These are phyloP conservation scores for Platycheirus albimanus DNA, from an alignment of 2,888 invertebrate genomes.

Conservation along the genomic window DNA sequence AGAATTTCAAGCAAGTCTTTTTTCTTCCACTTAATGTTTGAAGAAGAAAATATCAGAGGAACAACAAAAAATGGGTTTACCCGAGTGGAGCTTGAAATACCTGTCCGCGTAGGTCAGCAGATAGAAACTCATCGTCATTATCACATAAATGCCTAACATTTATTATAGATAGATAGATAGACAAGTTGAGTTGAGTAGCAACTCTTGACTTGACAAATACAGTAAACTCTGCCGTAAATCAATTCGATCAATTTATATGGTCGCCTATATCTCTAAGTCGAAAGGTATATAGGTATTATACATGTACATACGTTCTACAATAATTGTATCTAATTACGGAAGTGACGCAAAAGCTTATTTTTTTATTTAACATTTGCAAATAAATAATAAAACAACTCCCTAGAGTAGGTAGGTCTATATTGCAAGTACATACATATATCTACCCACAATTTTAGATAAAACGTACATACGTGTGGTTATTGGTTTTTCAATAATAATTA, in stretches of 20 bases:
- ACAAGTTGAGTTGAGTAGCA: constrained; percentile 16
- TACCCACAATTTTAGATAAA: constrained; percentile 25
- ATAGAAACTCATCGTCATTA: constrained; percentile 7
- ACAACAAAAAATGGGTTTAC: constrained; percentile 55
- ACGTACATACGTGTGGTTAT: constrained; percentile 37
- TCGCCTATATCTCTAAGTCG: too few relatives aligned
- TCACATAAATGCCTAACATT: too few relatives aligned
- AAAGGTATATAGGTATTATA: too few relatives aligned
- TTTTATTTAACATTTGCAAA: constrained; percentile 56
- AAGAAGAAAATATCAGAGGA: constrained; percentile 20
- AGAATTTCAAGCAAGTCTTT: constrained; percentile 55
- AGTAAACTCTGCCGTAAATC: constrained; percentile 66
- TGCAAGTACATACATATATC: too few relatives aligned
- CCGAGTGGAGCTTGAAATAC: constrained; percentile 59
- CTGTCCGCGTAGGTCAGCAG: constrained; percentile 38
- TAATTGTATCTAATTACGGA: constrained; percentile 71
- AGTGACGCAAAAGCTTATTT: constrained; percentile 69
- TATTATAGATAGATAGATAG: too few relatives aligned
- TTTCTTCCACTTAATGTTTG: constrained; percentile 41
- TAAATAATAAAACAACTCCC: constrained; percentile 34
- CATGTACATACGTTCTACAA: constrained; percentile 1
- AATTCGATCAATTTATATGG: constrained; percentile 70
- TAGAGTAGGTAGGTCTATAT: too few relatives aligned
- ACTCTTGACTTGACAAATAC: constrained; percentile 53
- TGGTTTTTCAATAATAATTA: constrained; percentile 61